These are phyloP conservation scores for Timandra comae DNA, from an alignment of 2,888 invertebrate species.

Conservation along the genomic window DNA sequence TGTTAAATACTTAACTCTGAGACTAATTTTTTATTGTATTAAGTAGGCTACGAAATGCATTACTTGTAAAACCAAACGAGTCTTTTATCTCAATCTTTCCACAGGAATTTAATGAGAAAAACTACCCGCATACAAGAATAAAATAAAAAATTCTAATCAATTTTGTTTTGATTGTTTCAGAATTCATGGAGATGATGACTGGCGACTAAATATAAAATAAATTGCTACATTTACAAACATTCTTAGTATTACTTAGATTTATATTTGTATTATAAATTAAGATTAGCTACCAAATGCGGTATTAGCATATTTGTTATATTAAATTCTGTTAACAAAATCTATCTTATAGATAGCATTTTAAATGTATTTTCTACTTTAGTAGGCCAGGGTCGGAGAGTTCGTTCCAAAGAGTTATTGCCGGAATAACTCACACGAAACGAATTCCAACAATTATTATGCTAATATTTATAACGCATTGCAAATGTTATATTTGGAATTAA, in stretches of 20 bases:
- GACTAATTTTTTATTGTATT: too few relatives aligned
- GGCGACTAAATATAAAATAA: conserved; percentile 80
- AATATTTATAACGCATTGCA: conserved; percentile 63
- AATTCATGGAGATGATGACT: conserved; percentile 97
- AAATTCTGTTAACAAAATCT: conserved; percentile 35
- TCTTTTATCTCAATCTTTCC: too few relatives aligned
- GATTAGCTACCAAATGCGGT: conserved; percentile 66
- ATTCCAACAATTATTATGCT: conserved; percentile 47
- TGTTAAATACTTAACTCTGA: too few relatives aligned
- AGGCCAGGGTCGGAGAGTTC: conserved; percentile 35
- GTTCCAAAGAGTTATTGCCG: conserved; percentile 63
- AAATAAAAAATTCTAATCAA: too few relatives aligned
- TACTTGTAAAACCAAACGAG: too few relatives aligned
- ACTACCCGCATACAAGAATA: conserved; percentile 8
- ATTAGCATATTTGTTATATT: conserved; percentile 46
- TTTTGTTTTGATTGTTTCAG: conserved; percentile 75
- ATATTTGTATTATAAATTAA: conserved; percentile 49
- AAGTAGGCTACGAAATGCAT: too few relatives aligned
- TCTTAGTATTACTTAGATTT: conserved; percentile 51
- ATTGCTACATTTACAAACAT: conserved; percentile 26
- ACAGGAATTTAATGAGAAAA: too few relatives aligned
- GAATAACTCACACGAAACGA: conserved; percentile 61
- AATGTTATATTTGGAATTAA: conserved; percentile 14
- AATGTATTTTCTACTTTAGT: conserved; percentile 30
- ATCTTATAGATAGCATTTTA: conserved; percentile 63